phyloP scores from a whole-genome alignment of 2,888 invertebrate genomes.

The Macrosoma leucophasiata region DNA sequence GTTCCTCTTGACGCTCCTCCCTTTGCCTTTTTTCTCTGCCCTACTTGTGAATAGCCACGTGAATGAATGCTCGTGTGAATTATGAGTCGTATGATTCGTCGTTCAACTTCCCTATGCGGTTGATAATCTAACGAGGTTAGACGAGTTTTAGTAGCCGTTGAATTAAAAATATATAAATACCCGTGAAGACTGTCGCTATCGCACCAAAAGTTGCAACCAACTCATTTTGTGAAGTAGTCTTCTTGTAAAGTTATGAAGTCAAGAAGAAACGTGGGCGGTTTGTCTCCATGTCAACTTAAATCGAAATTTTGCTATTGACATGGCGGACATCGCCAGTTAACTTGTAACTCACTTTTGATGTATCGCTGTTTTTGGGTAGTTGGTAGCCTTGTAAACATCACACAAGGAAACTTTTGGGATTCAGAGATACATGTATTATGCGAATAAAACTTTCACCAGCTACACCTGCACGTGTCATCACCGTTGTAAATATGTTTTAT shows the following conservation, averaged over 20 bases:
- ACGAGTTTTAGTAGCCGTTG: no score
- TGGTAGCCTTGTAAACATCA: constrained; percentile 57
- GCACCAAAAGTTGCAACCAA: no score
- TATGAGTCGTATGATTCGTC: constrained; percentile 51
- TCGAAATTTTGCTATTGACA: constrained; percentile 49
- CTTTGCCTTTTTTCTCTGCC: constrained; percentile 53
- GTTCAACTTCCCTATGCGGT: constrained; percentile 29
- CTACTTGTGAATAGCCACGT: constrained; percentile 59
- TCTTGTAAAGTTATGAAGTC: constrained; percentile 46
- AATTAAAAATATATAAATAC: no score
- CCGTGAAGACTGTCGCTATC: no score
- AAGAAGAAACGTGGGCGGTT: constrained; percentile 38
- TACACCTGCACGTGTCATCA: constrained; percentile 23
- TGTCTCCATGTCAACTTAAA: constrained; percentile 54
- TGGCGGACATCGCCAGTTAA: constrained; percentile 53
- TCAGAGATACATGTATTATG: constrained; percentile 14
- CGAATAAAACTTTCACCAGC: constrained; percentile 21
- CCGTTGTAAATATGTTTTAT: constrained; percentile 12
- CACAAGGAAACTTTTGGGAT: constrained; percentile 23
- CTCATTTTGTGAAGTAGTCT: constrained; percentile 21
- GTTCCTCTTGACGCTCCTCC: constrained; percentile 65
- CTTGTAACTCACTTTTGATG: constrained; percentile 70
- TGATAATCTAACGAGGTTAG: constrained; percentile 8
- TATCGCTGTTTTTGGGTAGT: constrained; percentile 67
- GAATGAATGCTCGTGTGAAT: constrained; percentile 50